Conservation (phyloP, 2,888 invertebrate species). For the Halictus ligatus region DNA sequence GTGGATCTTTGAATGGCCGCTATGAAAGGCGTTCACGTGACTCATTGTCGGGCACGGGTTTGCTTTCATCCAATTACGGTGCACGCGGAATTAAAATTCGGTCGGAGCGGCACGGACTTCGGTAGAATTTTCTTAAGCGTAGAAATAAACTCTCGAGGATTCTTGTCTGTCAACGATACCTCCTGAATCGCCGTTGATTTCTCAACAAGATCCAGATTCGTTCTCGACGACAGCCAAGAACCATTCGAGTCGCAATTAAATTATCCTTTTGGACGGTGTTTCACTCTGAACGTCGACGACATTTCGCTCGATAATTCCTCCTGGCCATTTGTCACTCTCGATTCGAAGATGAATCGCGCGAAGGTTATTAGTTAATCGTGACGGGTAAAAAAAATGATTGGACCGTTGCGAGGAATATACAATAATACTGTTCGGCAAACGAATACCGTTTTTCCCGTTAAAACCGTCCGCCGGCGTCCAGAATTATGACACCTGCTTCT, state of each 20-base stretch:
- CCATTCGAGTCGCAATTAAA: background rate
- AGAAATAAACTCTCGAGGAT: background rate
- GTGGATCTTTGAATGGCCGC: conserved; percentile 18
- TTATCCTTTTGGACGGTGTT: background rate
- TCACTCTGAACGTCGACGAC: background rate
- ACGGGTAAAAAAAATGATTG: background rate
- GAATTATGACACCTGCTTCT: background rate
- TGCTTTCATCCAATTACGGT: background rate
- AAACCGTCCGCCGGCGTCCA: background rate
- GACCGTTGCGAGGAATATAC: background rate
- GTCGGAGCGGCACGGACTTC: background rate
- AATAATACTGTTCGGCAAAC: background rate
- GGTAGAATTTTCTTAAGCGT: background rate
- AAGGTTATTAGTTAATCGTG: background rate
- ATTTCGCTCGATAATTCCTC: background rate
- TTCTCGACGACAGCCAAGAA: background rate
- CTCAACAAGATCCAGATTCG: conserved; percentile 1
- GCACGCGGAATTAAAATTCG: background rate
- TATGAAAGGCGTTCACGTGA: background rate
- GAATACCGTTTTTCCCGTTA: background rate
- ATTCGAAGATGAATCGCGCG: background rate
- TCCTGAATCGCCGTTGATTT: background rate
- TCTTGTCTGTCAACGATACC: background rate
- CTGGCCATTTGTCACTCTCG: background rate
- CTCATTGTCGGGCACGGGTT: background rate